These are phyloP conservation scores for Heliornis fulica DNA, from an alignment of 2,113 vertebrate species.

Conservation along the genomic window DNA sequence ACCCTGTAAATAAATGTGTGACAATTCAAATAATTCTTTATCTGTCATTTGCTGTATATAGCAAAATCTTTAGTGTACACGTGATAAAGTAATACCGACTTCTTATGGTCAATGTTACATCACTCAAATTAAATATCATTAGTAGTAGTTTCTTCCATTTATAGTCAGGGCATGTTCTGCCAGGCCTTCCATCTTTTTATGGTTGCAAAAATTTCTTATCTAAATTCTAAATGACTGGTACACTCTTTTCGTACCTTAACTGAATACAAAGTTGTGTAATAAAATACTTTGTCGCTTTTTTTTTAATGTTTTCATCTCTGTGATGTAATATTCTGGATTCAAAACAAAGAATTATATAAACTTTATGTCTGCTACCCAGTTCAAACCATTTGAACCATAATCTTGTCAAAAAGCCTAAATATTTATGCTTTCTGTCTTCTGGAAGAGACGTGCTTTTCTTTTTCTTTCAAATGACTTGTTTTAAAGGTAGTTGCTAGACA, in stretches of 20 bases:
- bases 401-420: background rate
- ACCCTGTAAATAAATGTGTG: background rate
- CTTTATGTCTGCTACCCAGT: background rate
- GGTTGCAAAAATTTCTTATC: background rate
- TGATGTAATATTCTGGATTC: background rate
- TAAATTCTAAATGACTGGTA: background rate
- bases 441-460: background rate
- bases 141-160: background rate
- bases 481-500: background rate
- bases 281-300: background rate
- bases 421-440: background rate
- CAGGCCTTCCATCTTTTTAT: background rate
- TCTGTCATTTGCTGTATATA: background rate
- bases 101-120: background rate
- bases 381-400: background rate
- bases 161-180: background rate
- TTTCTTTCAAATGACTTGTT: background rate
- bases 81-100: background rate
- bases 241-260: background rate
- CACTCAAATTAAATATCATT: background rate
- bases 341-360: background rate
- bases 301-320: background rate
- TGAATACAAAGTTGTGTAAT: background rate
- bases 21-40: background rate
- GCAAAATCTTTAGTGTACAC: background rate